Conservation (phyloP, 2,888 invertebrate genomes). For the Spodoptera picta region DNA sequence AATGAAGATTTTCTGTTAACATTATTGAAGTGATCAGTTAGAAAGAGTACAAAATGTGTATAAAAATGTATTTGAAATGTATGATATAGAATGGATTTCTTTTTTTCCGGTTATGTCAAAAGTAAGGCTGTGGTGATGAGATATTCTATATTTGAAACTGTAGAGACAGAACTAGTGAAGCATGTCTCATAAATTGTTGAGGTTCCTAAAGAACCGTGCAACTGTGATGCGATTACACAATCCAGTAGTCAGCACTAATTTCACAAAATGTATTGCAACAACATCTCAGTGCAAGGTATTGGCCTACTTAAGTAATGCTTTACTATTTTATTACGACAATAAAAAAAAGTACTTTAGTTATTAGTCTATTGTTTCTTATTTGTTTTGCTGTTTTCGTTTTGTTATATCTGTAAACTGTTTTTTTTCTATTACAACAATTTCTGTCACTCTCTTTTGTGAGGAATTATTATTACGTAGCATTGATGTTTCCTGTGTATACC, state of each 20-base stretch:
- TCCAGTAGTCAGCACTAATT: constrained; percentile 63
- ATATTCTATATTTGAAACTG: constrained; percentile 70
- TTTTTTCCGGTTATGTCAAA: constrained; percentile 75
- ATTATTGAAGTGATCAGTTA: background rate
- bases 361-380: background rate
- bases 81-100: constrained; percentile 39
- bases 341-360: background rate
- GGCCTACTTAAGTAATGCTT: constrained; percentile 53
- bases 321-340: constrained; percentile 32
- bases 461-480: no score
- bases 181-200: constrained; percentile 76
- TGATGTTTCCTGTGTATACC: no score
- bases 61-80: constrained; percentile 9
- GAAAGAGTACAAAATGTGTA: background rate
- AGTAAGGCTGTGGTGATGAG: constrained; percentile 80
- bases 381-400: no score
- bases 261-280: constrained; percentile 80
- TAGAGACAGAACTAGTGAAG: constrained; percentile 66
- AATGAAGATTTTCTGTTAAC: background rate
- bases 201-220: constrained; percentile 67
- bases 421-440: no score
- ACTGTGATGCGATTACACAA: constrained; percentile 72
- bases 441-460: no score
- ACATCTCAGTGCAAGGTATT: constrained; percentile 82
- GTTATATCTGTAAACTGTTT: no score